Evolutionary conservation across 2,888 invertebrate genomes (phyloP), one percentile per base, ranked within the genome.

Genomic region (Elegia similella): DNA sequence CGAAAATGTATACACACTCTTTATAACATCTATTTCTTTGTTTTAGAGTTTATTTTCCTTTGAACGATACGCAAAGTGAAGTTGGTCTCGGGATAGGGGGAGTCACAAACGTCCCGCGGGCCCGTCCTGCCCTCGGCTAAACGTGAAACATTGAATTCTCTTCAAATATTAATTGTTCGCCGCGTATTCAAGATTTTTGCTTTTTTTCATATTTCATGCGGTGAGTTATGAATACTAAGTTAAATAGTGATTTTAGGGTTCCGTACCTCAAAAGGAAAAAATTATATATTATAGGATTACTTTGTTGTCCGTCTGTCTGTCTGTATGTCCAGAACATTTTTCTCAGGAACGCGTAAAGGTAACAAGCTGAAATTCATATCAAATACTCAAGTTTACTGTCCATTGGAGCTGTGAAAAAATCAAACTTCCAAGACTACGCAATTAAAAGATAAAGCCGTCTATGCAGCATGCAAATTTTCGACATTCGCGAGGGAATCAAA

Each of bases 131-230:
- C 64, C 44, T 55, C 16, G 57, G 63, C 63, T 64, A 61, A 66
- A 60, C 57, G 64, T 66, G 64, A 69, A 76, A 71, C 68, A 70
- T 68, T 69, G 64, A 63, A 70, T 68, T 69, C 66, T 61, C 64
- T 68, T 71, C 55, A 71, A 71, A 72, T 74, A 73, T 75, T 71
- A 70, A 69, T 73, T 70, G 64, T 64, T 62, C 42, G 56, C 42
- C 7, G 42, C 42, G 52, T 42, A 53, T 53, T 53, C 43, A 54
- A 54, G 43, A 44, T 43, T 54, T 55, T 55, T 23, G 16, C 17
- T 53, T 44, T 48, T 44, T 48, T 44, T 54, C 10, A 54, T 29
- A 53, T 15, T 23, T 46, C 17, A 46, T 17, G 17, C 12, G n/a
- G 10, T 16, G n/a, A 48, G 12, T 48, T 32, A 48, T 48, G 29